Base-by-base conservation (phyloP, 2,113 vertebrate species). In the Thunnus thynnus region DNA sequence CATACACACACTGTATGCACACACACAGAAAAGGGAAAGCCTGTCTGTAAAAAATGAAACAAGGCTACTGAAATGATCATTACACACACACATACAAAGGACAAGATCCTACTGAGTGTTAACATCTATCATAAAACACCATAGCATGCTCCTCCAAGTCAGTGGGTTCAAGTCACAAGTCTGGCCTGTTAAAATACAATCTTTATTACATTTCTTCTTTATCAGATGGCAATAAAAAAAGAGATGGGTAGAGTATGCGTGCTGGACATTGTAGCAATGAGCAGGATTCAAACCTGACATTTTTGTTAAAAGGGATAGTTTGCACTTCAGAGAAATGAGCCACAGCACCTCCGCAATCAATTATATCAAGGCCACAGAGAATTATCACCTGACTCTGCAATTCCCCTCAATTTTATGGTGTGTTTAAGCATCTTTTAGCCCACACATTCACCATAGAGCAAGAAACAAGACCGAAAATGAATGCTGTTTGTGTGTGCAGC, bases 51-150 rank as follows among this genome's bases (percentile, higher is more conserved):
- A 14, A n/a, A 48, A 25, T 17, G 9, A 62, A 63, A 9, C 22
- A 16, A 65, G 12, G 75, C 69, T 74, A 70, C 64, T 60, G 58
- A 70, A 69, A 68, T 69, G 12, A 69, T 78, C 14, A 36, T 77
- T 18, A 61, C 64, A 20, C 30, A 58, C 25, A 64, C 64, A 44
- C 51, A 68, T 18, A 69, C 77, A 50, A 22, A 74, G 13, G 51
- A 50, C 25, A 32, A 64, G 3, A 48, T 66, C 54, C 48, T 0
- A 4, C 67, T 25, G 63, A 70, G 72, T 41, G 14, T 78, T 83
- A 65, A 67, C 20, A 58, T 74, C 54, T 44, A 16, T 75, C 60
- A 78, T 82, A 71, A 78, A 78, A 78, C 44, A 56, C 10, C 11
- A 41, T 48, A 52, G 14, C 61, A 41, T 18, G 44, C 20, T 54